These are phyloP conservation scores for Limosa lapponica DNA, from an alignment of 2,797 vertebrate genomes.

Conservation along the genomic window DNA sequence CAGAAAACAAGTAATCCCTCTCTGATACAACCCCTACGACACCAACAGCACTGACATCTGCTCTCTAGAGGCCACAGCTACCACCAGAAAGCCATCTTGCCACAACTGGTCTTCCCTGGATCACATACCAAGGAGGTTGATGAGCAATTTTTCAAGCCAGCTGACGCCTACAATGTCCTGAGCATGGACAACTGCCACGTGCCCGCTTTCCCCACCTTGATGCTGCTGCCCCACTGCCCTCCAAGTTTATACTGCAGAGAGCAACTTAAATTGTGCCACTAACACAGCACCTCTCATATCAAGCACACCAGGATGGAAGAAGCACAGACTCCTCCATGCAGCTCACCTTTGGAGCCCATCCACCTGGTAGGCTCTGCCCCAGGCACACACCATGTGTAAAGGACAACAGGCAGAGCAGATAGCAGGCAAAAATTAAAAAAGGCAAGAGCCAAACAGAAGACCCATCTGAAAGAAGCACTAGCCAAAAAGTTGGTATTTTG, in stretches of 20 bases:
- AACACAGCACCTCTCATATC: neutral
- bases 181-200: fast-evolving
- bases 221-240: neutral
- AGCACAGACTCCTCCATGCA: neutral
- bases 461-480: neutral
- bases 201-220: neutral
- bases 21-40: neutral
- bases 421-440: neutral
- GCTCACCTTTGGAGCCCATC: neutral
- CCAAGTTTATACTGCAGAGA: neutral
- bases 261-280: fast-evolving
- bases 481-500: neutral
- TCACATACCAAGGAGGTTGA: neutral
- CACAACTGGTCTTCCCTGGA: neutral
- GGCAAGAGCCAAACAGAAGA: neutral
- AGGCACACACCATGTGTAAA: neutral
- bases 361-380: neutral
- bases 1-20: neutral
- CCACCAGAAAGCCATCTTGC: neutral
- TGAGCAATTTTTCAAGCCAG: neutral
- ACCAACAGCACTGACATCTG: neutral
- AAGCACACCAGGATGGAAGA: neutral
- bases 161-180: neutral
- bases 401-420: neutral
- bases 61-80: neutral